These are phyloP conservation scores for Drosophila niveifrons DNA, from an alignment of 2,888 invertebrate genomes.

Conservation along the genomic window DNA sequence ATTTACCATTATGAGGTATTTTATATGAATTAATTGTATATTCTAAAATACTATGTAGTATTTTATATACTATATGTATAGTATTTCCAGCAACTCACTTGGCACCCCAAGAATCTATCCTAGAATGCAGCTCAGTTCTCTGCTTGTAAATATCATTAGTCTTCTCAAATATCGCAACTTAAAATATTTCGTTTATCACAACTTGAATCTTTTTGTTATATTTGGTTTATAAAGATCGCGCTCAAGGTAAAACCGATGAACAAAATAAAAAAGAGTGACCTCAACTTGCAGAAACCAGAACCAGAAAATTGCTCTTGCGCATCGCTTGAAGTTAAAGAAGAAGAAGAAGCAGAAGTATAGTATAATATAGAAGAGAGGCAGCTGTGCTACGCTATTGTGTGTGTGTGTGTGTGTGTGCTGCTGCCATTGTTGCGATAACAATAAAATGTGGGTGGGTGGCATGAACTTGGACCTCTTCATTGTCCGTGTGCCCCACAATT, in stretches of 20 bases:
- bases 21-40: too few species aligned
- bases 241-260: slow-evolving; percentile 13
- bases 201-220: neutral
- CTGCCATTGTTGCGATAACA: slow-evolving; percentile 78
- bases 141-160: too few species aligned
- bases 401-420: slow-evolving; percentile 22
- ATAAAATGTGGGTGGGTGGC: slow-evolving; percentile 79
- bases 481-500: slow-evolving; percentile 72
- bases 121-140: too few species aligned
- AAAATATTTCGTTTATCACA: neutral
- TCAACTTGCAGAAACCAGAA: slow-evolving; percentile 34
- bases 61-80: too few species aligned
- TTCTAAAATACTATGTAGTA: too few species aligned
- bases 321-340: slow-evolving; percentile 6
- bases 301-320: slow-evolving; percentile 38
- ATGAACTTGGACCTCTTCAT: slow-evolving; percentile 76
- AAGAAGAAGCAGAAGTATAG: neutral
- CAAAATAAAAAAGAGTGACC: slow-evolving; percentile 26
- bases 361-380: slow-evolving; percentile 41
- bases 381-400: slow-evolving; percentile 63
- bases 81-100: too few species aligned
- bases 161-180: neutral
- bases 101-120: too few species aligned
- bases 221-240: slow-evolving; percentile 11
- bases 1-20: too few species aligned